Percentiles rank a stretch among this genome's conserved stretches.
These are phyloP conservation scores for Staurois parvus DNA, from an alignment of 2,797 vertebrate species.

Conservation along the genomic window DNA sequence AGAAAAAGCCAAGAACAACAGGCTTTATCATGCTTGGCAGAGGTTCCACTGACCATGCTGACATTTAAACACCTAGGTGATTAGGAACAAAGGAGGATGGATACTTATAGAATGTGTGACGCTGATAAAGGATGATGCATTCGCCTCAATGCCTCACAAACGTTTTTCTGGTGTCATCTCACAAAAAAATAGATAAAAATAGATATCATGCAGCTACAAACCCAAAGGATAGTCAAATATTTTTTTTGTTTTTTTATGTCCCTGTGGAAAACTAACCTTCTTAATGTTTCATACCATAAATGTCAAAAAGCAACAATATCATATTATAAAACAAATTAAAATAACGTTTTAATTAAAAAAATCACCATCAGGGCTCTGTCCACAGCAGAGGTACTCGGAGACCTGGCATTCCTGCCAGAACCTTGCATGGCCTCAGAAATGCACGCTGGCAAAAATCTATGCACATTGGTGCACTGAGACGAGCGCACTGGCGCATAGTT, in stretches of 20 bases:
- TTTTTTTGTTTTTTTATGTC: not conserved
- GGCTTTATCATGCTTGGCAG: not conserved
- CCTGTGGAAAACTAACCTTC: constrained; percentile 26
- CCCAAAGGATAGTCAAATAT: constrained; percentile 4
- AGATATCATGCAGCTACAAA: not conserved
- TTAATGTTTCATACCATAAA: not conserved
- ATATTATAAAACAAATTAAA: not conserved
- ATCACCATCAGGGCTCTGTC: too few species aligned
- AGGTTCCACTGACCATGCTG: not conserved
- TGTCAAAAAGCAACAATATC: not conserved
- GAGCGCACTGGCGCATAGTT: too few species aligned
- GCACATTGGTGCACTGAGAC: too few species aligned
- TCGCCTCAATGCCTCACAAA: not conserved
- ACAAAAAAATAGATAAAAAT: not conserved
- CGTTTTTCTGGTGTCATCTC: not conserved
- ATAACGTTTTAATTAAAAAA: too few species aligned
- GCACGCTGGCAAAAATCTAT: too few species aligned
- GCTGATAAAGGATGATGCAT: not conserved
- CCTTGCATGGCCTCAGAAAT: too few species aligned
- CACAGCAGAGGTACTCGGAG: too few species aligned
- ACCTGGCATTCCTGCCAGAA: too few species aligned
- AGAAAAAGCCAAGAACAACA: not conserved
- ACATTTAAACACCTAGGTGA: not conserved
- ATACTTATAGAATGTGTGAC: not conserved
- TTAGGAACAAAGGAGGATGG: not conserved